Conservation (phyloP, 1,140 invertebrate genomes). For the Ctenoplectra terminalis region DNA sequence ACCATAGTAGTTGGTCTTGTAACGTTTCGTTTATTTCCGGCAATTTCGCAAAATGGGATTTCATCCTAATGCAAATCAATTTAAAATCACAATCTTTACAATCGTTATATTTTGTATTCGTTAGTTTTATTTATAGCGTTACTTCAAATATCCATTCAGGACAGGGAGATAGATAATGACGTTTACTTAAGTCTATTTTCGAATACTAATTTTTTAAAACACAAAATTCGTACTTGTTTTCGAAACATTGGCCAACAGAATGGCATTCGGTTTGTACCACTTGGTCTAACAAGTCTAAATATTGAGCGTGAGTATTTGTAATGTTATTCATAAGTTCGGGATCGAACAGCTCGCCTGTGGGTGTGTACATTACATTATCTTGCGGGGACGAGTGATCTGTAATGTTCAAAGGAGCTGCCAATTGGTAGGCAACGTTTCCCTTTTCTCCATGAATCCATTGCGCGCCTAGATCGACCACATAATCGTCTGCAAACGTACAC, state of each 20-base stretch:
- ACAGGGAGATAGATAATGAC: not conserved
- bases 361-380: conserved; percentile 14
- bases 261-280: too few species aligned
- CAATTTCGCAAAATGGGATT: conserved; percentile 46
- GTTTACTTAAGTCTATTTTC: not conserved
- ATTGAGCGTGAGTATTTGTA: conserved; percentile 67
- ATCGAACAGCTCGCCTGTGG: conserved; percentile 41
- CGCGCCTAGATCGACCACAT: conserved; percentile 90
- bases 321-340: conserved; percentile 72
- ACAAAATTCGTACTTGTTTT: conserved; percentile 67
- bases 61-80: conserved; percentile 44
- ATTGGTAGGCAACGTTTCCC: conserved; percentile 86
- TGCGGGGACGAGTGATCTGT: conserved; percentile 24
- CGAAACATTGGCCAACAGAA: conserved; percentile 80
- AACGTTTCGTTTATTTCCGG: conserved; percentile 62
- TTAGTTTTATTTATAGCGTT: too few species aligned
- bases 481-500: conserved; percentile 74
- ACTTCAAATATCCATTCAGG: not conserved
- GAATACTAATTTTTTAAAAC: too few species aligned
- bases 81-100: not conserved
- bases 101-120: too few species aligned
- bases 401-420: conserved; percentile 82
- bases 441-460: conserved; percentile 93
- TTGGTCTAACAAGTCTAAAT: too few species aligned
- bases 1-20: conserved; percentile 78